Evolutionary conservation across 2,888 invertebrate species (phyloP).

Genomic region (Electrophaes corylata): DNA sequence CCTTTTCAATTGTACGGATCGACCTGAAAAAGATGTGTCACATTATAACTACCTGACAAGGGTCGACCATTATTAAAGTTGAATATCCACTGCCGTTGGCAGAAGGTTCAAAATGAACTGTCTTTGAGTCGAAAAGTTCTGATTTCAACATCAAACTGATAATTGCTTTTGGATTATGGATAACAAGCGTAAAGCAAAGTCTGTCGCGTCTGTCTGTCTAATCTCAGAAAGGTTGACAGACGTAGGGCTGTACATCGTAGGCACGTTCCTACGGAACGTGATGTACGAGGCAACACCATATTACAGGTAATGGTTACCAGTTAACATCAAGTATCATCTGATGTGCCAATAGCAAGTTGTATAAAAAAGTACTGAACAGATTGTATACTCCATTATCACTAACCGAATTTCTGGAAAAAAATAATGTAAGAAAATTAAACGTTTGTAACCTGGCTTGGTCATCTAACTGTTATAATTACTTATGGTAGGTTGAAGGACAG

Average conservation of each 20-base stretch:
- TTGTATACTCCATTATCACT: not conserved
- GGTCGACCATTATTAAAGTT: constrained; percentile 65
- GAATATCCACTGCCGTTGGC: constrained; percentile 52
- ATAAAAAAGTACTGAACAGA: not conserved
- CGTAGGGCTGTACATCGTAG: no score
- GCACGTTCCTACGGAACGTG: no score
- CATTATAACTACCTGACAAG: constrained; percentile 61
- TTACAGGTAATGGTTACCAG: no score
- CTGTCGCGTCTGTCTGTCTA: not conserved
- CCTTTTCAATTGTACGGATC: constrained; percentile 47
- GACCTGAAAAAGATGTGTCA: constrained; percentile 51
- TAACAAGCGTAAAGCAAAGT: not conserved
- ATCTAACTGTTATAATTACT: no score
- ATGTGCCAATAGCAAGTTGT: no score
- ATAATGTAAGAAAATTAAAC: not conserved
- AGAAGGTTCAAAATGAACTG: constrained; percentile 33
- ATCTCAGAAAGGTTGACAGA: no score
- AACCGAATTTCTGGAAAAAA: not conserved
- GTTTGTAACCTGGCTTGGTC: no score
- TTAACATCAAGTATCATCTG: no score
- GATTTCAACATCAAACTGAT: constrained; percentile 28
- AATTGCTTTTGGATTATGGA: constrained; percentile 25
- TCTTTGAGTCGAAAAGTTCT: constrained; percentile 27
- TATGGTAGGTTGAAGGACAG: no score
- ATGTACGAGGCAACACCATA: no score